A percentile compares a stretch with the other conserved stretches of the same genome.
These are phyloP conservation scores for Euwallacea similis DNA, from an alignment of 1,140 invertebrate genomes.

Conservation along the genomic window DNA sequence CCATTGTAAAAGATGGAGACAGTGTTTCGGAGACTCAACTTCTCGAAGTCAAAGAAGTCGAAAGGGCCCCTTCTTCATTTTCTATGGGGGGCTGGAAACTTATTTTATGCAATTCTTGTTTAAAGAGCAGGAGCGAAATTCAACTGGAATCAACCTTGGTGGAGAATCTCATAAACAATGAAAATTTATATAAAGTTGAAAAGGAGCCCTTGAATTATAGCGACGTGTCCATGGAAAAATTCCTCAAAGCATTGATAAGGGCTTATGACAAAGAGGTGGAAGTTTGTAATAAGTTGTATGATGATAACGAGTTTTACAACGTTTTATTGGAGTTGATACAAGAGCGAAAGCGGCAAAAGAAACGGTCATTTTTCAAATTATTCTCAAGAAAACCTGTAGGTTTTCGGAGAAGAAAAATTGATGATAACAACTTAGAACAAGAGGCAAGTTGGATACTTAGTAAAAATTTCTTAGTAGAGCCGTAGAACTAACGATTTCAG, in stretches of 20 bases:
- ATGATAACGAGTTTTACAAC: conserved; percentile 38
- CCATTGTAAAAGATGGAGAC: too few species aligned
- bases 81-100: too few species aligned
- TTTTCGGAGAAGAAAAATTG: neutral
- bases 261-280: conserved; percentile 44
- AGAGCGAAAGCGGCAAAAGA: too few species aligned
- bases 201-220: neutral
- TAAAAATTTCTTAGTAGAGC: neutral
- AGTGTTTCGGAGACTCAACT: too few species aligned
- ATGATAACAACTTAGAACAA: neutral
- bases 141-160: too few species aligned
- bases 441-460: neutral
- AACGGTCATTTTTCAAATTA: neutral
- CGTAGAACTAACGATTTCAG: neutral
- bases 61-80: too few species aligned
- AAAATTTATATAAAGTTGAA: neutral
- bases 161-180: neutral
- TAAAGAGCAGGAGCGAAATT: too few species aligned
- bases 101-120: too few species aligned
- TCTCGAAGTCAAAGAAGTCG: too few species aligned
- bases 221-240: neutral
- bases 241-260: conserved; percentile 14
- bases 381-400: conserved; percentile 13
- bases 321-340: neutral
- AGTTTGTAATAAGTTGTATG: conserved; percentile 38